Base-by-base conservation (phyloP, 2,888 invertebrate species). In the Andrena trimmerana region DNA sequence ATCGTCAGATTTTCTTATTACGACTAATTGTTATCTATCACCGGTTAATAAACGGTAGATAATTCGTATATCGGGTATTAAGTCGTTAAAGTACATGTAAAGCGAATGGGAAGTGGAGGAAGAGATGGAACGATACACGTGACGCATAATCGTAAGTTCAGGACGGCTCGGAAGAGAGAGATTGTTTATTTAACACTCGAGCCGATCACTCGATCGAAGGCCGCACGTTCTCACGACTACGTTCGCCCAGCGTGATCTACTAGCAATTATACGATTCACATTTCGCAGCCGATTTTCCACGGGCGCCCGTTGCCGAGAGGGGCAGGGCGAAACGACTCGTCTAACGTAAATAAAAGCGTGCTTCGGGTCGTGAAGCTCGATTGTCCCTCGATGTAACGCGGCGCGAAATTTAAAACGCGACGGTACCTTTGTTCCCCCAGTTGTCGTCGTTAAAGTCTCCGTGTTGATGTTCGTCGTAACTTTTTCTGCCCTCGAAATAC, bases 1-100 rank as follows among this genome's bases (percentile, higher is more conserved):
- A 87, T 87, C 88, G 88, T 78, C 86, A 87, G 82, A 88, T 84
- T 88, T 89, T 89, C 88, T 89, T 88, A 89, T 88, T 88, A 87
- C 87, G 67, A 83, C 59, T 89, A 89, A 88, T 86, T 87, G 87
- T 88, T 88, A 88, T 88, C 85, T 88, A 87, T 83, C 89, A 73
- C 62, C 81, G 87, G 73, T 86, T 84, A 85, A 81, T 88, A 88
- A 57, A 88, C 83, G 88, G 87, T 82, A 79, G 87, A 85, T 85
- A 83, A 86, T 79, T 66, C 79, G 81, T 84, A 81, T 88, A 85
- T 88, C 85, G 88, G 81, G 76, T 87, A 81, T 80, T 77, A 78
- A 78, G 72, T 80, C 83, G 88, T 88, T 88, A 75, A 82, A 68
- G 57, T 57, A 57, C 57, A 57, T 27, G 57, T 57, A 57, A 57